Evolutionary conservation across 2,797 vertebrate genomes (phyloP).

Genomic region (Lycodopsis pacificus): DNA sequence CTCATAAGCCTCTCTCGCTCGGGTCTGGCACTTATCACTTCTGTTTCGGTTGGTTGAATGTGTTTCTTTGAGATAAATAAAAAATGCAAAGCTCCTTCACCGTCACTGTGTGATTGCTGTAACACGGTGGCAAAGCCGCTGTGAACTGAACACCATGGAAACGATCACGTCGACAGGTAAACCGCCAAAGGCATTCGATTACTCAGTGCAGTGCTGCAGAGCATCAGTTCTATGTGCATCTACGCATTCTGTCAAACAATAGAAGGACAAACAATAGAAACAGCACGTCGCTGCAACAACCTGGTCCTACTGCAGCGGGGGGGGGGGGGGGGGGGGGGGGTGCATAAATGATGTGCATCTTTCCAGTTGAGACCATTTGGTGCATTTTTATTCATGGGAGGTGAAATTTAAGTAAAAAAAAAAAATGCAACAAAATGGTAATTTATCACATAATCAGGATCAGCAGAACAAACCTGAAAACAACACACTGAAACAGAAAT

Average conservation of each 20-base stretch:
- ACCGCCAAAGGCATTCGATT: background rate
- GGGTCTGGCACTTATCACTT: constrained; percentile 19
- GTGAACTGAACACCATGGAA: background rate
- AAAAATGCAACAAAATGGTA: no score
- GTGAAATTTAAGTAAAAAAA: background rate
- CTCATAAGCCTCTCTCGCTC: constrained; percentile 12
- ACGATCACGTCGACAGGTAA: background rate
- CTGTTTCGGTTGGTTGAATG: constrained; percentile 18
- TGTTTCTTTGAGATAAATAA: constrained; percentile 23
- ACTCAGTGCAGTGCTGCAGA: background rate
- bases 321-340: no score
- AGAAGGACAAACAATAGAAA: background rate
- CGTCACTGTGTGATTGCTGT: constrained; percentile 3
- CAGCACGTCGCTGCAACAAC: background rate
- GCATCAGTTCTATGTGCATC: background rate
- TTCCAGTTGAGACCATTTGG: background rate
- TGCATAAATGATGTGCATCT: background rate
- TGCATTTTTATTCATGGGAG: background rate
- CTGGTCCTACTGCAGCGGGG: background rate
- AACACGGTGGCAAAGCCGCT: background rate
- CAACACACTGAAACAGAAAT: no score
- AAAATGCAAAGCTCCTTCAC: constrained; percentile 24
- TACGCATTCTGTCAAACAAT: background rate
- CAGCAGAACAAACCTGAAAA: no score
- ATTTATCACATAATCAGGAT: no score